Conservation (phyloP, 2,113 vertebrate species). For the Ctenodactylus gundi region DNA sequence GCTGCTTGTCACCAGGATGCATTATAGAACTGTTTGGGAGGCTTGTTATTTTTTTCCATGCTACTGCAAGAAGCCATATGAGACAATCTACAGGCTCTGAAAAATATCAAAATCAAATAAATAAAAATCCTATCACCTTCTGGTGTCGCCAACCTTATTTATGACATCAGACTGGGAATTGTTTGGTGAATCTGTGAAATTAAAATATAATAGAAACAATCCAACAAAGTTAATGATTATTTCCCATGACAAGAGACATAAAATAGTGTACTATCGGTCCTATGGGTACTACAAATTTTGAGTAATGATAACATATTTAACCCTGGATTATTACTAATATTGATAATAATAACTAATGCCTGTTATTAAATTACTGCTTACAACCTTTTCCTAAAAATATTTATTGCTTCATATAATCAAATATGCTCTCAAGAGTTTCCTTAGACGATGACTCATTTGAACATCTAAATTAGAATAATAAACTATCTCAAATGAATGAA, state of each 20-base stretch:
- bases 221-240: neutral
- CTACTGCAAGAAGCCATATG: neutral
- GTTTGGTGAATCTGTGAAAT: neutral
- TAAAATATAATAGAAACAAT: neutral
- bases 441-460: constrained; percentile 39
- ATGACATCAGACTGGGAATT: neutral
- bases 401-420: constrained; percentile 48
- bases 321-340: neutral
- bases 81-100: neutral
- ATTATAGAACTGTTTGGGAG: neutral
- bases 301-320: constrained; percentile 25
- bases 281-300: neutral
- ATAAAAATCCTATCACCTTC: neutral
- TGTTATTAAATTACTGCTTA: constrained; percentile 48
- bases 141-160: neutral
- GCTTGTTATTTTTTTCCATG: neutral
- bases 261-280: neutral
- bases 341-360: constrained; percentile 7
- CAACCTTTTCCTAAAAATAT: neutral
- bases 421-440: neutral
- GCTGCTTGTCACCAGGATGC: neutral
- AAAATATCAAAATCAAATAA: neutral
- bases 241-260: neutral
- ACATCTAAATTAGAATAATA: constrained; percentile 60
- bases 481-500: constrained; percentile 34